Conservation (phyloP, 2,113 vertebrate species). For the Neotoma lepida region DNA sequence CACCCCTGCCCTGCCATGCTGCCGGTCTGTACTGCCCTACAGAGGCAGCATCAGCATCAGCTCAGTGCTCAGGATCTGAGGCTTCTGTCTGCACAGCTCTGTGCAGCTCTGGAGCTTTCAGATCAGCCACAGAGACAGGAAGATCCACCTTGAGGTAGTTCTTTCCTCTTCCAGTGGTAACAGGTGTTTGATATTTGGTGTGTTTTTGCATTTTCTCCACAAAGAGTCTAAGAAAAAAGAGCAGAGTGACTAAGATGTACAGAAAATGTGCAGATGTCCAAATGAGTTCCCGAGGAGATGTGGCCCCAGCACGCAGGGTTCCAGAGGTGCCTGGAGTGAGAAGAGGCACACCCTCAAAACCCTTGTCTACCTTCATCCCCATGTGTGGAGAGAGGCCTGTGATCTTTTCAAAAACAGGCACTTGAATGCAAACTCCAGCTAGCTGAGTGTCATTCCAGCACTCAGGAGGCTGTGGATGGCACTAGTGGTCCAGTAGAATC, state of each 20-base stretch:
- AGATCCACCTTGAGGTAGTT: neutral
- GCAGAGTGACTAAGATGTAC: neutral
- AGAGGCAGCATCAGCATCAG: neutral
- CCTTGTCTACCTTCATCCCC: neutral
- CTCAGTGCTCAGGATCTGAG: neutral
- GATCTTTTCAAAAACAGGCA: slow-evolving; percentile 87
- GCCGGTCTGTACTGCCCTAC: neutral
- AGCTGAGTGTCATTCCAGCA: neutral
- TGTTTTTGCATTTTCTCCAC: neutral
- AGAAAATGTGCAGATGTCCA: neutral
- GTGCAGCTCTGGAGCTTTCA: neutral
- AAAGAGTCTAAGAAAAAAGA: neutral
- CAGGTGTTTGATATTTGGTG: neutral
- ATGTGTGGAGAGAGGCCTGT: neutral
- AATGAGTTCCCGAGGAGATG: too few relatives aligned
- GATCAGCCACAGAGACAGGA: neutral
- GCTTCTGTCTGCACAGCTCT: neutral
- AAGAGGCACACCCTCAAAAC: neutral
- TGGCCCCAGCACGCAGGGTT: neutral
- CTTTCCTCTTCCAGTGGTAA: neutral
- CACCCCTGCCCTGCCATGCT: neutral
- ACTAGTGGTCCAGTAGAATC: neutral
- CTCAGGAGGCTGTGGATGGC: neutral
- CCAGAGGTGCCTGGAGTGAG: neutral
- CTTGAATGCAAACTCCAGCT: neutral